Conservation (phyloP, 2,888 invertebrate genomes). For the Arge pagana region DNA sequence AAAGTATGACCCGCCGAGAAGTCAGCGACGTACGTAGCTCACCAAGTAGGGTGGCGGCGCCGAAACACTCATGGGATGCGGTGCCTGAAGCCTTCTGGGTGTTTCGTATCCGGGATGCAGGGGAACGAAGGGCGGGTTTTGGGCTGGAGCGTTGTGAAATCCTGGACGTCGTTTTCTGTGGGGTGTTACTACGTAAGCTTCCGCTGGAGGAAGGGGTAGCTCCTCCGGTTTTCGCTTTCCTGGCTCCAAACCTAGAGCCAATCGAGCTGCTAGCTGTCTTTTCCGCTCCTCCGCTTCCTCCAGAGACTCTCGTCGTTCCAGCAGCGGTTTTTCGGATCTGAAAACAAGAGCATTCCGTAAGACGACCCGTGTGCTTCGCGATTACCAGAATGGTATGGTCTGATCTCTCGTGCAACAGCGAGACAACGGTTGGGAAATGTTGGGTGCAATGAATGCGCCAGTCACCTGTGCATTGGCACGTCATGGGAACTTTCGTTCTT, state of each 20-base stretch:
- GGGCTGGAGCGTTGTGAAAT: conserved; percentile 85
- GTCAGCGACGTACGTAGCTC: too few relatives aligned
- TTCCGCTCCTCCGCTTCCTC: conserved; percentile 53
- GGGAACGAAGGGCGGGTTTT: conserved; percentile 85
- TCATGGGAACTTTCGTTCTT: conserved; percentile 55
- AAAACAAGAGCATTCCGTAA: background rate
- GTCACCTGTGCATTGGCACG: conserved; percentile 48
- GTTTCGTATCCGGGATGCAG: conserved; percentile 62
- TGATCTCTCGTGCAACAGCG: background rate
- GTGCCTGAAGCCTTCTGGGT: conserved; percentile 64
- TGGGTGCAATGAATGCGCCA: background rate
- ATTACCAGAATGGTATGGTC: background rate
- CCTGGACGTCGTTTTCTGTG: conserved; percentile 85
- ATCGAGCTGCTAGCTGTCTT: conserved; percentile 50
- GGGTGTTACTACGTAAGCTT: conserved; percentile 85
- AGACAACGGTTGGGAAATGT: background rate
- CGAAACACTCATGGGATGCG: conserved; percentile 72
- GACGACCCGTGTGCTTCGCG: too few relatives aligned
- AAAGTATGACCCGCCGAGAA: too few relatives aligned
- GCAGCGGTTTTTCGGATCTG: conserved; percentile 50
- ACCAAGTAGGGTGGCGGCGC: conserved; percentile 71
- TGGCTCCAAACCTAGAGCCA: conserved; percentile 70
- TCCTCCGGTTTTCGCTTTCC: conserved; percentile 70
- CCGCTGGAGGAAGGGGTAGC: conserved; percentile 70
- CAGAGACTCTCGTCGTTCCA: conserved; percentile 52